A percentile compares a stretch with the other conserved stretches of the same genome.
These are phyloP conservation scores for Agrotis puta DNA, from an alignment of 2,888 invertebrate species.

Conservation along the genomic window DNA sequence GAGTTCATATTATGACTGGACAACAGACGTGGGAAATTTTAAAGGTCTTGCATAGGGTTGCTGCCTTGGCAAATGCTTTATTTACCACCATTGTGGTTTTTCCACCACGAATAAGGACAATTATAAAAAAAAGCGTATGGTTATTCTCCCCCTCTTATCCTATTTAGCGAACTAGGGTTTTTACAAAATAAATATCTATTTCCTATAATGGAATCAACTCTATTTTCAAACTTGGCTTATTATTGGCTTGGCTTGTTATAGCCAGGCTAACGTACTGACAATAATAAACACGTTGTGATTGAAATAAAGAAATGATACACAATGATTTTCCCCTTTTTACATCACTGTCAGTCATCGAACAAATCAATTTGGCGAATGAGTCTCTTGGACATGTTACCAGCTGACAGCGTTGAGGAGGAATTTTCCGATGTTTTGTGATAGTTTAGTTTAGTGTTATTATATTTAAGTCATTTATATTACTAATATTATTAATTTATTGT, in stretches of 20 bases:
- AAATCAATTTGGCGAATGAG: too few species aligned
- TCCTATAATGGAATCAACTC: not conserved
- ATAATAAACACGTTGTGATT: not conserved
- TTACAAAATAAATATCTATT: not conserved
- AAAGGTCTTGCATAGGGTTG: not conserved
- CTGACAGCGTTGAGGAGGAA: too few species aligned
- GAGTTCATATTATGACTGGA: not conserved
- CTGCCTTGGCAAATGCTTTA: not conserved
- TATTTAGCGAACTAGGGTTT: not conserved
- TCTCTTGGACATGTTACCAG: too few species aligned
- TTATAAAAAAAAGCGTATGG: too few species aligned
- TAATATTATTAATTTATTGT: too few species aligned
- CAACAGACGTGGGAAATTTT: not conserved
- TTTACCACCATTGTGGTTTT: not conserved
- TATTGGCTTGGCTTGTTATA: too few species aligned
- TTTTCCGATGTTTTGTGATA: too few species aligned
- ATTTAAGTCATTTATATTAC: too few species aligned
- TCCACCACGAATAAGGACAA: not conserved
- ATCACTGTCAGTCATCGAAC: too few species aligned
- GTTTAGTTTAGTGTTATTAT: too few species aligned
- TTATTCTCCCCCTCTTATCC: not conserved
- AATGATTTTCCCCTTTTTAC: too few species aligned
- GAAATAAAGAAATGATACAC: not conserved
- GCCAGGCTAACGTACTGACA: too few species aligned
- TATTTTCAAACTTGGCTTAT: constrained; percentile 4